Evolutionary conservation across 2,888 invertebrate species (phyloP).

Genomic region (Urechis unicinctus): DNA sequence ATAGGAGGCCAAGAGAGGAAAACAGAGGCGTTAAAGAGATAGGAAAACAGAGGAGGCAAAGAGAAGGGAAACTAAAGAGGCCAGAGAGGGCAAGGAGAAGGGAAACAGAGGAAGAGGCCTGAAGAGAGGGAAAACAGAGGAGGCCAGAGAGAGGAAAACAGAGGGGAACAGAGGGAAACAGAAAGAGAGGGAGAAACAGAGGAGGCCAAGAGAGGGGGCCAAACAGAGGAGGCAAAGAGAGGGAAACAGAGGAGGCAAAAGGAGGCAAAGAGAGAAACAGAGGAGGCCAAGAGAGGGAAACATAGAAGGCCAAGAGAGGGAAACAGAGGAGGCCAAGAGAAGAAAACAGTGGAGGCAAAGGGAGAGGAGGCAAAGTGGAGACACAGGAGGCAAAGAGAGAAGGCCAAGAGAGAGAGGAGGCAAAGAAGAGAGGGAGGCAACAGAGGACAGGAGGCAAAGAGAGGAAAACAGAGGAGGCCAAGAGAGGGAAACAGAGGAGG

Average conservation of each 20-base stretch:
- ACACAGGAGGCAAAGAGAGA: background rate
- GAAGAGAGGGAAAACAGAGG: background rate
- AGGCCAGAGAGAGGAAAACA: background rate
- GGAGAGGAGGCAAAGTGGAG: background rate
- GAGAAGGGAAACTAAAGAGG: background rate
- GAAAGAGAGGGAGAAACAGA: background rate
- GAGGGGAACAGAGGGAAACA: background rate
- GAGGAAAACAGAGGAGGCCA: background rate
- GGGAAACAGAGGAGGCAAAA: background rate
- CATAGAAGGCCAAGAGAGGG: background rate
- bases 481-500: background rate
- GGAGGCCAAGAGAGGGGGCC: background rate
- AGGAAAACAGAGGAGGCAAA: conserved; percentile 10
- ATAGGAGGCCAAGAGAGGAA: conserved; percentile 12
- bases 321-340: background rate
- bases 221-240: background rate
- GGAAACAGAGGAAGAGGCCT: background rate
- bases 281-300: background rate
- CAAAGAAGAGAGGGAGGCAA: background rate
- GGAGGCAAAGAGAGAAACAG: background rate
- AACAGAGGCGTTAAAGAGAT: conserved; percentile 11
- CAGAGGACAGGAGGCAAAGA: background rate
- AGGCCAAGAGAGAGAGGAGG: background rate
- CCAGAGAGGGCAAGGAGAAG: background rate
- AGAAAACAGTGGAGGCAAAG: background rate